Evolutionary conservation across 2,888 invertebrate genomes (phyloP), one percentile per base, ranked within the genome.

Genomic region (Trissolcus brochymenae): DNA sequence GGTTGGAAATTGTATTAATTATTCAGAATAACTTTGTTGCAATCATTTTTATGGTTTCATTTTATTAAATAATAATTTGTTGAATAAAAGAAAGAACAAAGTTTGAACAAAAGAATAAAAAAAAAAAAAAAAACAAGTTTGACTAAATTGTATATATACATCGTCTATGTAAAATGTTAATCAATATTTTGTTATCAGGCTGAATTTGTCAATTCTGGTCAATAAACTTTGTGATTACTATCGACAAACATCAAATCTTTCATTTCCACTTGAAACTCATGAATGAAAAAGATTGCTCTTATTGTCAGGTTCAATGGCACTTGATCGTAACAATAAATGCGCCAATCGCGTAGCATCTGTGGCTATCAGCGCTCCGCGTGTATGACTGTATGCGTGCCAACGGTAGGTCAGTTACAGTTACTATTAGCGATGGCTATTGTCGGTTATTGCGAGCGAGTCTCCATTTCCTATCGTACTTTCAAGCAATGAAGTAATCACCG

Each of bases 361-460:
- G 16, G n/a, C n/a, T n/a, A 46, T 46, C 16, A 46, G 6, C 56
- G 59, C 35, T 53, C 43, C 59, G 35, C 29, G 40, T 83, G 82
- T 84, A 83, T 82, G 83, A 11, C 21, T 56, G 61, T 62, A 16
- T 55, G 68, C 16, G 41, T 25, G 51, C 57, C 43, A 54, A 54
- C 68, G 49, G 61, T 68, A 56, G 68, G 59, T 49, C 75, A 75
- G 82, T 85, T 82, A 83, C 84, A 85, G 83, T 84, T 85, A 84
- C 84, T 85, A 82, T 85, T 84, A 84, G 83, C 81, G 82, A 82
- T 76, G 82, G 74, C 82, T 82, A 81, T 84, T 82, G 83, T 80
- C 82, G 83, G 84, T 84, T 85, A 84, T 83, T 84, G 82, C 81
- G 79, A 81, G 82, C 83, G 78, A 70, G 50, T 76, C 67, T 61